phyloP scores from a whole-genome alignment of 2,797 vertebrate genomes.

The Anolis apletophallus region DNA sequence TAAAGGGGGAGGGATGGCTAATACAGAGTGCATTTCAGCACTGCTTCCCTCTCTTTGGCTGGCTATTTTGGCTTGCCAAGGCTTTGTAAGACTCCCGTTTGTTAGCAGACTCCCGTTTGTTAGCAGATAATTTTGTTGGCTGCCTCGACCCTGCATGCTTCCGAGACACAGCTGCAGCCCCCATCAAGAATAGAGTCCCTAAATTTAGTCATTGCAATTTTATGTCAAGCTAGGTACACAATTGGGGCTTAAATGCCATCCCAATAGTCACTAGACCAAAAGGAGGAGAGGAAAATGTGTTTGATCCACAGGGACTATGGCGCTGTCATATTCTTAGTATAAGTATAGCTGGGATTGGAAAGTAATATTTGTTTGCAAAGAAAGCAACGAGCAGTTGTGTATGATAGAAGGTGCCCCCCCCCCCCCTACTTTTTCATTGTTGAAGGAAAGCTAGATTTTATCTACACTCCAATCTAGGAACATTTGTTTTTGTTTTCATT shows the following conservation, averaged over 20 bases:
- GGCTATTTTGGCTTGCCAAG: slow-evolving; percentile 10
- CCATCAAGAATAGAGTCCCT: slow-evolving; percentile 28
- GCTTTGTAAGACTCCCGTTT: slow-evolving; percentile 45
- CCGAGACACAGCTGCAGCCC: slow-evolving; percentile 41
- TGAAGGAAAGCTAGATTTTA: not conserved
- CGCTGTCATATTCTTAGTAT: too few relatives aligned
- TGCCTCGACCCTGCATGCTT: slow-evolving; percentile 34
- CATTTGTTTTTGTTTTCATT: not conserved
- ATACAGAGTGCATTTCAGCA: slow-evolving; percentile 33
- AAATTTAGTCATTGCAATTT: slow-evolving; percentile 41
- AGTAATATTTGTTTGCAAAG: not conserved
- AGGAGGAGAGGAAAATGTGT: not conserved
- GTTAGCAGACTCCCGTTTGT: slow-evolving; percentile 44
- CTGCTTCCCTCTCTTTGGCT: slow-evolving; percentile 7
- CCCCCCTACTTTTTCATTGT: not conserved
- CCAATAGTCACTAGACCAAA: not conserved
- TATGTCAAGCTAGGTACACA: slow-evolving; percentile 16
- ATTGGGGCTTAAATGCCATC: not conserved
- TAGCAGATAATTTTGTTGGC: slow-evolving; percentile 37
- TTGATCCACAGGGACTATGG: not conserved
- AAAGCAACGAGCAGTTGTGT: not conserved
- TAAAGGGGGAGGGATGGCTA: slow-evolving; percentile 19
- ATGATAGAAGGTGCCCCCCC: not conserved
- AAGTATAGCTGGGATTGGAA: too few relatives aligned
- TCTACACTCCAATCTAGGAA: too few relatives aligned